phyloP scores from a whole-genome alignment of 37 sponge, comb jelly and placozoan genomes.

The Eunapius fragilis region DNA sequence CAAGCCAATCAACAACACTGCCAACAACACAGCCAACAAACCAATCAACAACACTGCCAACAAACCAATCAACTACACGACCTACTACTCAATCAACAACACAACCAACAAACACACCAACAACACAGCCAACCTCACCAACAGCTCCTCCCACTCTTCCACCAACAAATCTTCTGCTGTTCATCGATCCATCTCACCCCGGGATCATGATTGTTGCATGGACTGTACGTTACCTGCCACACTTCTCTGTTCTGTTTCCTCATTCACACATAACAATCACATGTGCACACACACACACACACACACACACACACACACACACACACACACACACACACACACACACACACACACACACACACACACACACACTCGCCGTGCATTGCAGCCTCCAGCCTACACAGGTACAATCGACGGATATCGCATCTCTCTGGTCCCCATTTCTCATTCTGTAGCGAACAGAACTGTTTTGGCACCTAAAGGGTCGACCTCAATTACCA shows the following conservation, averaged over 20 bases:
- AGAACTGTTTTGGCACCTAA: not conserved
- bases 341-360: not conserved
- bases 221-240: not conserved
- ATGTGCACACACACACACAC: not conserved
- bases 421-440: not conserved
- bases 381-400: not conserved
- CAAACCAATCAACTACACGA: not conserved
- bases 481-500: not conserved
- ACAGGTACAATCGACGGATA: not conserved
- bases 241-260: not conserved
- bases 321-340: not conserved
- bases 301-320: not conserved
- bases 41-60: not conserved
- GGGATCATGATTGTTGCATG: not conserved
- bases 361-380: not conserved
- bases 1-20: not conserved
- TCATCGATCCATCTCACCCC: not conserved
- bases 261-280: not conserved
- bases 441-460: not conserved
- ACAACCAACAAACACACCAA: not conserved
- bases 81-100: not conserved
- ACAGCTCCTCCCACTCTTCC: not conserved
- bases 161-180: not conserved
- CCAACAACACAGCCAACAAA: not conserved
- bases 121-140: not conserved